A percentile compares a stretch with the other conserved stretches of the same genome.
phyloP scores from a whole-genome alignment of 92 coral and sea anemone species.

The Paramuricea clavata region DNA sequence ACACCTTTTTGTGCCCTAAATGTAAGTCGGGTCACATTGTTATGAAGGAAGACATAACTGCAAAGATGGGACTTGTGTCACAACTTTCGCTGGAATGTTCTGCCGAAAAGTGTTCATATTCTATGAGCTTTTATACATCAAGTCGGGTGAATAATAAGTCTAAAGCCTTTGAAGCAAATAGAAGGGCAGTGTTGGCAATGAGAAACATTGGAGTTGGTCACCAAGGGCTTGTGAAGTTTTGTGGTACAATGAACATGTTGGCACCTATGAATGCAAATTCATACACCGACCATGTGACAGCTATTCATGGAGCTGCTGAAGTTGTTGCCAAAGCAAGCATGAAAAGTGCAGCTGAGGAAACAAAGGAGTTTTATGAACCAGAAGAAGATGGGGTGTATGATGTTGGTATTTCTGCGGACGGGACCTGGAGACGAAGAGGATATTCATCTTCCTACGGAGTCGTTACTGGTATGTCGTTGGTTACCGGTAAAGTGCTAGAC shows the following conservation, averaged over 20 bases:
- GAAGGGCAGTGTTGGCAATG: slow-evolving; percentile 63
- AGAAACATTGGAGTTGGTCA: slow-evolving; percentile 71
- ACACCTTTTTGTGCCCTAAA: slow-evolving; percentile 45
- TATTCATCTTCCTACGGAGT: too few species aligned
- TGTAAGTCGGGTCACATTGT: slow-evolving; percentile 54
- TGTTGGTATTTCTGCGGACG: too few species aligned
- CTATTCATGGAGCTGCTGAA: too few species aligned
- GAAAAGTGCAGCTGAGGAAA: too few species aligned
- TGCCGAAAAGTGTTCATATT: slow-evolving; percentile 42
- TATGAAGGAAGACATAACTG: slow-evolving; percentile 44
- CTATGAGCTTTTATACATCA: slow-evolving; percentile 57
- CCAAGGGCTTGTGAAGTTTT: slow-evolving; percentile 68
- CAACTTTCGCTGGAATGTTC: slow-evolving; percentile 50
- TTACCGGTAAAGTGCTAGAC: too few species aligned
- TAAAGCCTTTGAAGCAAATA: slow-evolving; percentile 60
- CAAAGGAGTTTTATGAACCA: too few species aligned
- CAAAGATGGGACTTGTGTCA: slow-evolving; percentile 64
- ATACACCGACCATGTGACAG: too few species aligned
- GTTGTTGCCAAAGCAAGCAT: too few species aligned
- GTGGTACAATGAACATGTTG: slow-evolving; percentile 63
- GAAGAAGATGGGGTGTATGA: too few species aligned
- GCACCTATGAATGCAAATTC: slow-evolving; percentile 67
- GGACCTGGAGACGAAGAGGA: too few species aligned
- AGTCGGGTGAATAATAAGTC: slow-evolving; percentile 14
- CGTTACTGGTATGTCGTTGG: too few species aligned